phyloP scores from a whole-genome alignment of 2,888 invertebrate genomes.

The Synergus itoensis region DNA sequence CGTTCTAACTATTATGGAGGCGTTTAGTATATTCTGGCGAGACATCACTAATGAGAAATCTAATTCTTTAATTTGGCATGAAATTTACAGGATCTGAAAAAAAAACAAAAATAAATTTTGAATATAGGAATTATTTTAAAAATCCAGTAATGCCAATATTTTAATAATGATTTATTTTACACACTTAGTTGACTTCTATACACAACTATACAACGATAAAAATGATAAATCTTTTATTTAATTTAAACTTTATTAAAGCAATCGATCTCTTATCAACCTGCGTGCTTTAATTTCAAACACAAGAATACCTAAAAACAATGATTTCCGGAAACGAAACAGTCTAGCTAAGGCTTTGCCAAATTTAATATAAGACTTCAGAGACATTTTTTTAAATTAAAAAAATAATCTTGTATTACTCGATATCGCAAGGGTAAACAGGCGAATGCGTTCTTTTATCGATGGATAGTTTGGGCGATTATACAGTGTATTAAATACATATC shows the following conservation, averaged over 20 bases:
- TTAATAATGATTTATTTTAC: slow-evolving; percentile 75
- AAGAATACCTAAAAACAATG: not conserved
- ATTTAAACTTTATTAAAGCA: slow-evolving; percentile 28
- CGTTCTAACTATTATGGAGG: slow-evolving; percentile 53
- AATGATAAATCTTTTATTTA: slow-evolving; percentile 67
- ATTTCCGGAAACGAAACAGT: not conserved
- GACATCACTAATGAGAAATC: slow-evolving; percentile 11
- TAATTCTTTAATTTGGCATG: not conserved
- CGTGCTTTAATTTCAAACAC: not conserved
- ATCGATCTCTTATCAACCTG: not conserved
- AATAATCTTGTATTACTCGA: slow-evolving; percentile 3
- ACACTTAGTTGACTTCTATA: slow-evolving; percentile 76
- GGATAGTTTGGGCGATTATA: slow-evolving; percentile 16
- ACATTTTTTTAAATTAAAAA: not conserved
- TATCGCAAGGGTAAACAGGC: slow-evolving; percentile 21
- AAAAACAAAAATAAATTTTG: not conserved
- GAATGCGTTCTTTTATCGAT: slow-evolving; percentile 50
- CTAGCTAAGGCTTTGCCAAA: not conserved
- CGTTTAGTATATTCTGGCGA: slow-evolving; percentile 53
- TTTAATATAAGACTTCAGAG: not conserved
- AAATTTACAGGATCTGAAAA: not conserved
- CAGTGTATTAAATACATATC: slow-evolving; percentile 38
- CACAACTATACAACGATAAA: slow-evolving; percentile 77
- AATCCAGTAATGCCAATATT: slow-evolving; percentile 36
- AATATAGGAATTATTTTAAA: not conserved